Evolutionary conservation across 2,113 vertebrate genomes (phyloP).

Genomic region (Xyrauchen texanus): DNA sequence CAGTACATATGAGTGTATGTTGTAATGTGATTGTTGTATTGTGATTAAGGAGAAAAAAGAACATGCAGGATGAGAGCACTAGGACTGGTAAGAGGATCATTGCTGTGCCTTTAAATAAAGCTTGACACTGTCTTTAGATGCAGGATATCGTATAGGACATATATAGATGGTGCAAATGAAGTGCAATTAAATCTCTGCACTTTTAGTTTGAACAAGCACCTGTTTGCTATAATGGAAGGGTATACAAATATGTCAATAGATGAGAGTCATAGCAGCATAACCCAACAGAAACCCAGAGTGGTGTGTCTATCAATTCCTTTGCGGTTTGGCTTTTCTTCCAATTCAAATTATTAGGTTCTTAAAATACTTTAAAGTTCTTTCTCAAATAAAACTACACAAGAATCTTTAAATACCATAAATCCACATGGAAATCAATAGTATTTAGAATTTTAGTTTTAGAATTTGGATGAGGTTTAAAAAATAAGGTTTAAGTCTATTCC

Average conservation of each 20-base stretch:
- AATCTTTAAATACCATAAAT: background rate
- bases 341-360: background rate
- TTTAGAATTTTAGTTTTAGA: background rate
- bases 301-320: conserved; percentile 6
- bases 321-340: background rate
- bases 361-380: conserved; percentile 4
- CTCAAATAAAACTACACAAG: background rate
- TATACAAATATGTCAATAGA: conserved; percentile 19
- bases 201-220: too few relatives aligned
- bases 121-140: background rate
- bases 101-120: too few relatives aligned
- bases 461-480: background rate
- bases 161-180: too few relatives aligned
- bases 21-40: too few relatives aligned
- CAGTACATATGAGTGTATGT: too few relatives aligned
- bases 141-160: background rate
- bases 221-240: conserved; percentile 1
- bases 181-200: too few relatives aligned
- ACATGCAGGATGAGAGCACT: too few relatives aligned
- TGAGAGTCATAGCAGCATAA: background rate
- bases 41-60: too few relatives aligned
- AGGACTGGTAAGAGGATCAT: too few relatives aligned
- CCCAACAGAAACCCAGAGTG: background rate
- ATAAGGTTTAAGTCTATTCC: background rate
- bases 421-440: background rate